Evolutionary conservation across 1,140 invertebrate species (phyloP), one percentile per base, ranked within the genome.

Genomic region (Tetragonula clypearis): DNA sequence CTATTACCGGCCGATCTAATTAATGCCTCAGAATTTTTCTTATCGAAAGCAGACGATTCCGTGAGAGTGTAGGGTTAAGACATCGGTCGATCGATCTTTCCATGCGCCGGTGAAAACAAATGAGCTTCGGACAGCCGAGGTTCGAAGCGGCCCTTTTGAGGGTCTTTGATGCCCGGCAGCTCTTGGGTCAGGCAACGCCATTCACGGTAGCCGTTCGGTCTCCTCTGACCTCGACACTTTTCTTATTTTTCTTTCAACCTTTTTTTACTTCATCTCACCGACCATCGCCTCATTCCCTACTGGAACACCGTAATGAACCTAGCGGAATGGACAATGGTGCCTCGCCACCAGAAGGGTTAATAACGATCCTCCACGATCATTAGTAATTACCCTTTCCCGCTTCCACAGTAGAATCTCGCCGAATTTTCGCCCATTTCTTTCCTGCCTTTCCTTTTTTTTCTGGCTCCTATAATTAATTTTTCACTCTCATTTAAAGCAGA

Each of bases 81-180:
- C 90, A 91, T 91, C 87, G 87, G 86, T 82, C 82, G 87, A 91
- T 91, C 89, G 87, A 91, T 92, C 91, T 90, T 87, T 86, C 78
- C 85, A 73, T 79, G 82, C 81, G 85, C 81, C 86, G 88, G 81
- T 88, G 90, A 90, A 91, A 93, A 94, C 92, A 93, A 92, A 93
- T 93, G 92, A 93, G 92, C 87, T 92, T 86, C 85, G 85, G 87
- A 92, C 91, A 91, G 89, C 82, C 86, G 86, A 87, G 90, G 89
- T 86, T 88, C 74, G 88, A 73, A 79, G 92, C 92, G 93, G 93
- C 77, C 79, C 92, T 93, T 93, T 93, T 93, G 92, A 93, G 90
- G 83, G 65, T 86, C 86, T 91, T 92, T 90, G 91, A 91, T 89
- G 91, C 87, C 86, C 89, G 88, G 87, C 92, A 91, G 90, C 90